phyloP scores from a whole-genome alignment of 2,888 invertebrate species.

The Maniola hyperantus region DNA sequence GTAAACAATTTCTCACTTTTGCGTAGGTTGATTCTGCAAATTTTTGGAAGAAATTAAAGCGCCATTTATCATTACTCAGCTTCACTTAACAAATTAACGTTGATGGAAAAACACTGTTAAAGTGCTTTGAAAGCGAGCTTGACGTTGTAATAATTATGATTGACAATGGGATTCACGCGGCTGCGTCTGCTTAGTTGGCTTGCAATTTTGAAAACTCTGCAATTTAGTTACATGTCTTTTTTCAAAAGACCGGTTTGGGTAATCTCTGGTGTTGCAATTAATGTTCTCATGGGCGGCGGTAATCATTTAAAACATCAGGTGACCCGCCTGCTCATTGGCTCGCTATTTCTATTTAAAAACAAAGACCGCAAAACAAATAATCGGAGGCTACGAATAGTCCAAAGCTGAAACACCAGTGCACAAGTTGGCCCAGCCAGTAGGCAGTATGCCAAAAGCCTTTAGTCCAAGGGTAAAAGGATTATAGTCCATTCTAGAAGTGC shows the following conservation, averaged over 20 bases:
- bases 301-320: too few species aligned
- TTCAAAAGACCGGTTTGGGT: too few species aligned
- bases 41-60: conserved; percentile 29
- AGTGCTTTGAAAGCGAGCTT: conserved; percentile 7
- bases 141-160: conserved; percentile 12
- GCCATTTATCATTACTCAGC: conserved; percentile 32
- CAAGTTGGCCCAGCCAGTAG: too few species aligned
- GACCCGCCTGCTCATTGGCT: too few species aligned
- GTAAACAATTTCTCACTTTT: conserved; percentile 4
- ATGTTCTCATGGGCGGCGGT: too few species aligned
- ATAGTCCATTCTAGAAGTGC: too few species aligned
- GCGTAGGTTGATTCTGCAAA: conserved; percentile 2
- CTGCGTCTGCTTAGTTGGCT: conserved; percentile 5
- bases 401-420: too few species aligned
- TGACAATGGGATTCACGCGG: conserved; percentile 2
- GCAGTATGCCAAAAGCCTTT: too few species aligned
- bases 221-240: neutral
- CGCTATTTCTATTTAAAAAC: too few species aligned
- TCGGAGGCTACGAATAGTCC: too few species aligned
- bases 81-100: conserved; percentile 27
- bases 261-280: neutral
- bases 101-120: conserved; percentile 24
- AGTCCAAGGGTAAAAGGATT: too few species aligned
- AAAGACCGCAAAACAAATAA: too few species aligned
- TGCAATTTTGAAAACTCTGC: neutral